phyloP scores from a whole-genome alignment of 2,888 invertebrate species.

The Holacanthella duospinosa region DNA sequence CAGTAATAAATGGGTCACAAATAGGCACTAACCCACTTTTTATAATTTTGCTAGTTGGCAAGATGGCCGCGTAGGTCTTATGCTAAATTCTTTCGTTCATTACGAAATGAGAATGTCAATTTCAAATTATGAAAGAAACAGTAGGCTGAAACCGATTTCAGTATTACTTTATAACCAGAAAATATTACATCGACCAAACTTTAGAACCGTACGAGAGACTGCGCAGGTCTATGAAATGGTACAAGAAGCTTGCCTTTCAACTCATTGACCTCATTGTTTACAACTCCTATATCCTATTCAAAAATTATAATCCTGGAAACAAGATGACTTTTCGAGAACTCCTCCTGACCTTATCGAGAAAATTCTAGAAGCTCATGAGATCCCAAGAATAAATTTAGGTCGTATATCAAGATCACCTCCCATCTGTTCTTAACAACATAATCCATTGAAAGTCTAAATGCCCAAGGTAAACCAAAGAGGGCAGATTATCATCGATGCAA shows the following conservation, averaged over 20 bases:
- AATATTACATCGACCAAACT: slow-evolving; percentile 2
- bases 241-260: slow-evolving; percentile 13
- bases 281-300: background rate
- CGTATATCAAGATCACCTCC: background rate
- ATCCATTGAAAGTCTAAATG: background rate
- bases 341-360: background rate
- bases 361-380: background rate
- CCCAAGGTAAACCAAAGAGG: background rate
- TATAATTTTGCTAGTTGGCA: too few relatives aligned
- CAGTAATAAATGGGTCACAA: too few relatives aligned
- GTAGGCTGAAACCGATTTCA: slow-evolving; percentile 1
- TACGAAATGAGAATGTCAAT: slow-evolving; percentile 1
- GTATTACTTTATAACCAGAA: slow-evolving; percentile 7
- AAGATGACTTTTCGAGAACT: background rate
- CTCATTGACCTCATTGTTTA: slow-evolving; percentile 7
- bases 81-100: background rate
- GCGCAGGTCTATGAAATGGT: slow-evolving; percentile 9
- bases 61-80: background rate
- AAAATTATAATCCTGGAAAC: background rate
- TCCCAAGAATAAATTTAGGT: background rate
- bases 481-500: background rate
- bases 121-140: background rate
- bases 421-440: background rate
- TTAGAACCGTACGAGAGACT: background rate
- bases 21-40: too few relatives aligned